Evolutionary conservation across 2,888 invertebrate species (phyloP).

Genomic region (Drepana falcataria): DNA sequence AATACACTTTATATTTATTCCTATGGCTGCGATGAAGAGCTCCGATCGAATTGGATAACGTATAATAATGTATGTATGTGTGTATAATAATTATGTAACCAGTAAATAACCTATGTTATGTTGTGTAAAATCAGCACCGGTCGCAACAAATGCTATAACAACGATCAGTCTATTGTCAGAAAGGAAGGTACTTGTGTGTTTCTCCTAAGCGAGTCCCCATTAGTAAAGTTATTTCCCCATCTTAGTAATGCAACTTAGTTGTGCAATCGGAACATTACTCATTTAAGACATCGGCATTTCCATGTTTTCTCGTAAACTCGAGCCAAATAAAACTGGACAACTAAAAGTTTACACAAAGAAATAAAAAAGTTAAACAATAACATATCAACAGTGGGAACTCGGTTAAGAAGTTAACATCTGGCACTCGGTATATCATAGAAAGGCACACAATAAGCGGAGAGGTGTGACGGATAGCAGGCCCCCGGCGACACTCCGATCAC

Average conservation of each 20-base stretch:
- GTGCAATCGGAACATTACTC: conserved; percentile 16
- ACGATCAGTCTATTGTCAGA: conserved; percentile 78
- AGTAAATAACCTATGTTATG: conserved; percentile 76
- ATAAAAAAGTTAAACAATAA: too few species aligned
- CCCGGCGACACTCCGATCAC: conserved; percentile 77
- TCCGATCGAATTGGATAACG: conserved; percentile 52
- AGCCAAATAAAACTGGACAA: neutral
- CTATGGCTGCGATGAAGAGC: conserved; percentile 45
- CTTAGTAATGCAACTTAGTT: conserved; percentile 22
- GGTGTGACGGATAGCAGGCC: conserved; percentile 71
- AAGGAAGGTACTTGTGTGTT: conserved; percentile 66
- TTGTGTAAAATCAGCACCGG: conserved; percentile 76
- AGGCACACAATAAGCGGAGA: conserved; percentile 77
- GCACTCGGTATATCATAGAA: conserved; percentile 69
- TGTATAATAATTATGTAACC: conserved; percentile 71
- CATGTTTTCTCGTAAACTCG: conserved; percentile 4
- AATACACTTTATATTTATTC: conserved; percentile 55
- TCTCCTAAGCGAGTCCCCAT: conserved; percentile 50
- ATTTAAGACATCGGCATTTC: conserved; percentile 14
- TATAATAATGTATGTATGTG: conserved; percentile 62
- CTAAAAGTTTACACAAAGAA: neutral
- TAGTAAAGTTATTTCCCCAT: conserved; percentile 15
- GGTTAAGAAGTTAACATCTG: conserved; percentile 43
- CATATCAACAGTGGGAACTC: conserved; percentile 28
- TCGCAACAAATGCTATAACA: conserved; percentile 76